Evolutionary conservation across 2,797 vertebrate species (phyloP), one percentile per base, ranked within the genome.

Genomic region (Lacerta viridis): DNA sequence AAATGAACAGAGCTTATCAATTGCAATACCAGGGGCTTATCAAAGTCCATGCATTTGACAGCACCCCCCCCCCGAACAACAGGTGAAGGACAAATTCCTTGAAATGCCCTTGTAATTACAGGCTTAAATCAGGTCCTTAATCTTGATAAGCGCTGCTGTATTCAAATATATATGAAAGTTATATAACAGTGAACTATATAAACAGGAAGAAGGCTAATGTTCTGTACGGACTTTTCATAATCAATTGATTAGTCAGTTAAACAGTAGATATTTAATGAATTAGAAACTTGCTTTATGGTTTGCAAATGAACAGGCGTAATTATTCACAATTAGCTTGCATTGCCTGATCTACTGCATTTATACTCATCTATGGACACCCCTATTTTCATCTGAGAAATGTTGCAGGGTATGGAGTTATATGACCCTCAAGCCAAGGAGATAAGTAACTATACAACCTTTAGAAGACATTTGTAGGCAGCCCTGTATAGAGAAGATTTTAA

Each of bases 101-200:
- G 88, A 87, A 64, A 85, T 86, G 88, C 75, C 91, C 87, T 95
- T 94, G 91, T 25, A 92, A 76, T 84, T 87, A 33, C 27, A 78
- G 86, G 78, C 59, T 92, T 86, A 90, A 90, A 84, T 90, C 50
- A 84, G n/a, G 93, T 59, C 80, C 66, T 85, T 91, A 93, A 92
- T 92, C 82, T 77, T 87, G 83, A 87, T 91, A 93, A 55, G 61
- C 71, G 29, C 36, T 91, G 89, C 83, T 55, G 76, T 92, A 90
- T 39, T 2, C 59, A 89, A 43, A 83, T 85, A 29, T 72, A 11
- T 41, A 7, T 36, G 2, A 66, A 61, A 61, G 59, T 23, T 80
- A 76, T 78, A 55, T 59, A 41, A 72, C 5, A 18, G 5, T 75
- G 78, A 88, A 27, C 1, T 61, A 20, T 83, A 66, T 39, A 75